Conservation (phyloP, 1,140 invertebrate genomes). For the Drosophila biarmipes region DNA sequence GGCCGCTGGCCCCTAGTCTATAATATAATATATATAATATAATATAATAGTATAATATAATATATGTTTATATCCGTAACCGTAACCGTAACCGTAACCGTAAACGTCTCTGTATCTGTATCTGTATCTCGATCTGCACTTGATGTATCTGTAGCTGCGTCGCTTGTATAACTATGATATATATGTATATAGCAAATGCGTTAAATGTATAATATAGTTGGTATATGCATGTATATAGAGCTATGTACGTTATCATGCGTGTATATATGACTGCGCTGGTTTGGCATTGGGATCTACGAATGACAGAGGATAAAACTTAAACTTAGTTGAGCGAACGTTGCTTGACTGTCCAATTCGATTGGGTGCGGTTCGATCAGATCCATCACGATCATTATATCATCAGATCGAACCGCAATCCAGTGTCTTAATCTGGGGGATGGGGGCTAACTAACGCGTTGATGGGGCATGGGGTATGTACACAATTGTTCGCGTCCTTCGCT, state of each 20-base stretch:
- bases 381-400: constrained; percentile 34
- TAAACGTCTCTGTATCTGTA: constrained; percentile 19
- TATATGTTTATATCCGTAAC: constrained; percentile 33
- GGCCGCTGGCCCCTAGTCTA: constrained; percentile 68
- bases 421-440: constrained; percentile 3
- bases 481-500: constrained; percentile 26
- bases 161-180: constrained; percentile 58
- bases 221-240: constrained; percentile 53
- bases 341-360: constrained; percentile 9
- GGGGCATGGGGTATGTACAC: constrained; percentile 24
- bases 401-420: background rate
- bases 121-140: constrained; percentile 26
- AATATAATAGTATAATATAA: constrained; percentile 31
- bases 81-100: constrained; percentile 30
- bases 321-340: constrained; percentile 64
- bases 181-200: constrained; percentile 48
- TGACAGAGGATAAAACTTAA: constrained; percentile 72
- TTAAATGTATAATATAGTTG: constrained; percentile 47
- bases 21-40: constrained; percentile 32
- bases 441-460: constrained; percentile 23
- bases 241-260: constrained; percentile 38
- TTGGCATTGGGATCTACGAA: constrained; percentile 56
- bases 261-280: constrained; percentile 38
- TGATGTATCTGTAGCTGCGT: constrained; percentile 19
- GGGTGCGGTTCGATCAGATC: constrained; percentile 17